Evolutionary conservation across 1,140 invertebrate species (phyloP), one percentile per base, ranked within the genome.

Genomic region (Sycobia sp.): DNA sequence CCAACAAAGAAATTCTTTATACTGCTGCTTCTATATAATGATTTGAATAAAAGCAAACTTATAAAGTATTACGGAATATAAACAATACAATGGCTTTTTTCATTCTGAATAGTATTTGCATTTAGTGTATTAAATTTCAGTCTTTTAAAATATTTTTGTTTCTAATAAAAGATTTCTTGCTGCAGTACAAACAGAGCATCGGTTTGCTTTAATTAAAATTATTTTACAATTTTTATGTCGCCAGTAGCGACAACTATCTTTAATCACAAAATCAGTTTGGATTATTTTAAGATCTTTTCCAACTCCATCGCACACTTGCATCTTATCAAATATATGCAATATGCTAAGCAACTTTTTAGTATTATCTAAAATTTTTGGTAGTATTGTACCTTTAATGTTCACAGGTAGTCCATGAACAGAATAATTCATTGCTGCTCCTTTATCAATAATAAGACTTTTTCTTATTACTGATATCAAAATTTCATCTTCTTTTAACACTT

Each of bases 281-380:
- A 34, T 27, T 51, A 63, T 18, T 49, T 57, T 50, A 34, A 57
- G 4, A 47, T 56, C 53, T 38, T 22, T 43, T 34, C 61, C 54
- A 51, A 63, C 23, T 0, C 61, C 61, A 14, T 50, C 46, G 39
- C 61, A 63, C 20, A 63, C 46, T 63, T 57, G 61, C 54, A 63
- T 63, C 57, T 63, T 63, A 47, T 63, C 61, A 63, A 63, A 63
- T 11, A 63, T 63, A 29, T 63, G 61, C 11, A 63, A 43, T n/a
- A 63, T 63, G 13, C 61, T 63, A 4, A 63, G 43, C 34, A 63
- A 43, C n/a, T 63, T 63, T 25, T 63, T 56, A 11, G 54, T 63
- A 46, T 36, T 63, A 20, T 63, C 61, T 20, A 63, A 36, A 38
- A 22, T 43, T 4, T 51, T 51, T 44, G 61, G 61, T 1, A 63